These are phyloP conservation scores for Sinella curviseta DNA, from an alignment of 1,140 invertebrate genomes.

Conservation along the genomic window DNA sequence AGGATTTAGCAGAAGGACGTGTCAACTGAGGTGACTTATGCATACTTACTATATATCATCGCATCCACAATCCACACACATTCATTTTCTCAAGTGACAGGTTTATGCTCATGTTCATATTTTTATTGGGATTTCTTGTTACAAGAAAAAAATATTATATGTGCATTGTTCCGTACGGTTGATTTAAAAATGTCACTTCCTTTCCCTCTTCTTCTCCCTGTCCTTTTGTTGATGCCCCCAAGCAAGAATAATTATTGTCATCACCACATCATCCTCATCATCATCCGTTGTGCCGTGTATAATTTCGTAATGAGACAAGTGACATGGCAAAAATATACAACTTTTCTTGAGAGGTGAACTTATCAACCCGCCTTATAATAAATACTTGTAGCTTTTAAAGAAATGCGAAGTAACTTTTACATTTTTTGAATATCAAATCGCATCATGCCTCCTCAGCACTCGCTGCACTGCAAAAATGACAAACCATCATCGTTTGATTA, in stretches of 20 bases:
- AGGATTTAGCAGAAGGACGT: no score
- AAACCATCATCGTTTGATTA: no score
- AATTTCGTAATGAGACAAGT: constrained; percentile 26
- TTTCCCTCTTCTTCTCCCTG: neutral
- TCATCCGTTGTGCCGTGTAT: neutral
- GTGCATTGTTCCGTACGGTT: constrained; percentile 15
- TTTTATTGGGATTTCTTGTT: neutral
- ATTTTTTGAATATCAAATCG: no score
- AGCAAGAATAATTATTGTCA: constrained; percentile 23
- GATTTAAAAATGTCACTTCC: constrained; percentile 27
- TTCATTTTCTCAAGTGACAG: neutral
- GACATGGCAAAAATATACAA: constrained; percentile 8
- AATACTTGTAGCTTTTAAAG: no score
- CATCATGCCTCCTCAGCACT: no score
- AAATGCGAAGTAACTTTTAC: no score
- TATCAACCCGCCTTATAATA: neutral
- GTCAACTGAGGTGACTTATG: no score
- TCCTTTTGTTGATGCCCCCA: constrained; percentile 7
- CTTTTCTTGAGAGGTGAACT: neutral
- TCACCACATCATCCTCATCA: constrained; percentile 9
- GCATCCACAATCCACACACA: no score
- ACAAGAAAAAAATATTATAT: neutral
- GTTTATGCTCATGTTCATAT: neutral
- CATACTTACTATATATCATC: no score
- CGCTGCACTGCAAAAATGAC: no score